Evolutionary conservation across 1,140 invertebrate species (phyloP).

Genomic region (Gonioctena quinquepunctata): DNA sequence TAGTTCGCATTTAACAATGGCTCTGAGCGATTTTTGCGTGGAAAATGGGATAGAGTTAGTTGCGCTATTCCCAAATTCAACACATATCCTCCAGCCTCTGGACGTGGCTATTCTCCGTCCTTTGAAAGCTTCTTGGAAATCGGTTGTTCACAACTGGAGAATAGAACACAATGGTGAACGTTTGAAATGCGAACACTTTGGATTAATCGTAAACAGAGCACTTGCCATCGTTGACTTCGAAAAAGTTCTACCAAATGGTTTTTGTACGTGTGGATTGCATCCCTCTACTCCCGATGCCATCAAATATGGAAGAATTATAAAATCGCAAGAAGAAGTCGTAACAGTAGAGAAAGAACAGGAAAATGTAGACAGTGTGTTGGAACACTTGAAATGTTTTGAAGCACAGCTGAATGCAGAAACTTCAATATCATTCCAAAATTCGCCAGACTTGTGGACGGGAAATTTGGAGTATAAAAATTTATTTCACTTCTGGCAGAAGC

Average conservation of each 20-base stretch:
- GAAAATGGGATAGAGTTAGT: slow-evolving; percentile 33
- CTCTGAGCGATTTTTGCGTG: slow-evolving; percentile 23
- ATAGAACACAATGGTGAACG: neutral
- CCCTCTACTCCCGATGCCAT: slow-evolving; percentile 32
- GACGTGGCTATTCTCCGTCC: slow-evolving; percentile 24
- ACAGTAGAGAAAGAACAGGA: neutral
- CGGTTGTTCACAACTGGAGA: slow-evolving; percentile 12
- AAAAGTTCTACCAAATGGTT: slow-evolving; percentile 28
- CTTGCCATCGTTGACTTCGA: neutral
- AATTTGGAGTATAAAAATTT: neutral
- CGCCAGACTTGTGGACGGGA: neutral
- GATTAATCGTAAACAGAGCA: neutral
- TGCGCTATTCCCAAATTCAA: slow-evolving; percentile 27
- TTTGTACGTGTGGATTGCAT: slow-evolving; percentile 34
- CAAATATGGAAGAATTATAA: neutral
- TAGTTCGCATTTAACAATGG: neutral
- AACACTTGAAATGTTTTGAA: neutral
- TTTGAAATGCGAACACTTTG: neutral
- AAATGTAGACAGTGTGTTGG: neutral
- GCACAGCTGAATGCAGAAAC: neutral
- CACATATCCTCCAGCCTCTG: slow-evolving; percentile 29
- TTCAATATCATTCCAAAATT: neutral
- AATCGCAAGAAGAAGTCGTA: neutral
- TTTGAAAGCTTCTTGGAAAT: slow-evolving; percentile 21
- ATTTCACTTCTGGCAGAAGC: neutral